Evolutionary conservation across 2,113 vertebrate species (phyloP).

Genomic region (Tragelaphus buxtoni): DNA sequence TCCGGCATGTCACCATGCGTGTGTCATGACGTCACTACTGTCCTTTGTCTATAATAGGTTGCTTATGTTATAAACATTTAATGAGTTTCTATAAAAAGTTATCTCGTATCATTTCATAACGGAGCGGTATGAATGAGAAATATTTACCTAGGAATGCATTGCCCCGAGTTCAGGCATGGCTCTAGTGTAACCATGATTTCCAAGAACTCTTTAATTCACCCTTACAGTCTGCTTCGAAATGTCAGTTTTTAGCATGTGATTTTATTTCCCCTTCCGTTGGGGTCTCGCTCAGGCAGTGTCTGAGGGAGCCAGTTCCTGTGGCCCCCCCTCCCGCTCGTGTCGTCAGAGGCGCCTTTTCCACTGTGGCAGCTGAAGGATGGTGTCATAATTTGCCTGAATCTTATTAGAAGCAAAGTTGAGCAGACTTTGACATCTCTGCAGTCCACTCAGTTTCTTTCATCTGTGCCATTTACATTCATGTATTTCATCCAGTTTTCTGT

Average conservation of each 20-base stretch:
- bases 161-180: background rate
- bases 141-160: background rate
- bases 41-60: background rate
- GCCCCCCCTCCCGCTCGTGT: fast-evolving
- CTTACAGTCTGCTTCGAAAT: background rate
- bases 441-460: fast-evolving
- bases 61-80: background rate
- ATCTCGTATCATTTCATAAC: background rate
- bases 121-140: background rate
- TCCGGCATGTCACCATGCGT: background rate
- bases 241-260: background rate
- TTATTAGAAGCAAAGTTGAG: fast-evolving
- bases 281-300: fast-evolving
- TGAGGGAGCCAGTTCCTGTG: fast-evolving
- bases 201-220: background rate
- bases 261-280: fast-evolving
- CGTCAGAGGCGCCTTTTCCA: fast-evolving
- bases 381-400: background rate
- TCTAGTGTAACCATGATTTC: background rate
- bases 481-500: background rate
- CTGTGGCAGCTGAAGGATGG: background rate
- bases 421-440: fast-evolving
- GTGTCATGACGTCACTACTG: background rate
- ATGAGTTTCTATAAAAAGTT: background rate
- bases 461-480: background rate